Conservation (phyloP, 2,888 invertebrate genomes). For the Neoascia interrupta region DNA sequence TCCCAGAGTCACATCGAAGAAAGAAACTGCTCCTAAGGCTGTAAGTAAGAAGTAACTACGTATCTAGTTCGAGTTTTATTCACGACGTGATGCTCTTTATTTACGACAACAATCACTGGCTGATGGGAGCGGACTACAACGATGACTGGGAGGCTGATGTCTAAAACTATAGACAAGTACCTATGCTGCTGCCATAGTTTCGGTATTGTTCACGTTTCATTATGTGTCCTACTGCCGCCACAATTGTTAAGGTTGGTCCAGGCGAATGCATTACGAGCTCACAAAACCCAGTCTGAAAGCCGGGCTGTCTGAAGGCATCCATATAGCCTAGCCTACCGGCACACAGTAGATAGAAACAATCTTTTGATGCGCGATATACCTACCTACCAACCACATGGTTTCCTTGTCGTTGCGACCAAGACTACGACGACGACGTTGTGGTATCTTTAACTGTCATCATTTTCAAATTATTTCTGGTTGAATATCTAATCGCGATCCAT, state of each 20-base stretch:
- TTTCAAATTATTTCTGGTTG: conserved; percentile 81
- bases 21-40: conserved; percentile 31
- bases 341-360: conserved; percentile 60
- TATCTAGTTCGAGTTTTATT: conserved; percentile 63
- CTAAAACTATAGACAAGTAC: conserved; percentile 9
- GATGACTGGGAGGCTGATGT: conserved; percentile 4
- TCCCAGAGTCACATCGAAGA: too few species aligned
- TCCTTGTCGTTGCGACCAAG: conserved; percentile 39
- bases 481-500: conserved; percentile 80
- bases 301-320: too few species aligned
- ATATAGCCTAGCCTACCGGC: too few species aligned
- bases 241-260: conserved; percentile 37
- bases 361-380: conserved; percentile 57
- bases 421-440: conserved; percentile 68
- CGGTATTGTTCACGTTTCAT: conserved; percentile 69
- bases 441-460: conserved; percentile 80
- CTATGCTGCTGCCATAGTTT: conserved; percentile 60
- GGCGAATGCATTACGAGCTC: conserved; percentile 60
- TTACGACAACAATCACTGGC: conserved; percentile 65
- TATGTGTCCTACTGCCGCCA: conserved; percentile 52
- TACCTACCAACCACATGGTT: conserved; percentile 51
- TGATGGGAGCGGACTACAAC: conserved; percentile 19
- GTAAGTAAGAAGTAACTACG: conserved; percentile 63
- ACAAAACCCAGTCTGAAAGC: conserved; percentile 5
- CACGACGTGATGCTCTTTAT: conserved; percentile 68